A percentile compares a stretch with the other conserved stretches of the same genome.
These are phyloP conservation scores for Typhlichthys eigenmanni DNA, from an alignment of 2,797 vertebrate genomes.

Conservation along the genomic window DNA sequence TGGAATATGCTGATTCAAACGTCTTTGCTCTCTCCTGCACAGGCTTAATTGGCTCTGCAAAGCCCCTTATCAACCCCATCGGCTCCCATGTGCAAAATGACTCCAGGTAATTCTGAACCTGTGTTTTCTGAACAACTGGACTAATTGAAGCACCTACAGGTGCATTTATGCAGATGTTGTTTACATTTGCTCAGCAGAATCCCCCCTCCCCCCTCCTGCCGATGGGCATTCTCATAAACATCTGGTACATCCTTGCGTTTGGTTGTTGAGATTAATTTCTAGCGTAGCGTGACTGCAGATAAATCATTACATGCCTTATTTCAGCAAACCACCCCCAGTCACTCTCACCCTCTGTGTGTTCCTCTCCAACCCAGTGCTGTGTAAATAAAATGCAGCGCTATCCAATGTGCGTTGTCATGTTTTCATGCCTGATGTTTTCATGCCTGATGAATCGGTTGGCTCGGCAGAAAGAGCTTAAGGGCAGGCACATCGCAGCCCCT, in stretches of 20 bases:
- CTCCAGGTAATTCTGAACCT: slow-evolving; percentile 11
- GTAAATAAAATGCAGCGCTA: slow-evolving; percentile 23
- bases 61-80: slow-evolving; percentile 33
- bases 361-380: slow-evolving; percentile 9
- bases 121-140: slow-evolving; percentile 5
- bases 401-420: slow-evolving; percentile 33
- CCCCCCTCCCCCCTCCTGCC: too few relatives aligned
- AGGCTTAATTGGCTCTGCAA: slow-evolving; percentile 40
- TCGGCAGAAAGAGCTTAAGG: slow-evolving; percentile 13
- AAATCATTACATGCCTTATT: slow-evolving; percentile 21
- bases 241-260: slow-evolving; percentile 18
- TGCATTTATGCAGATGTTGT: slow-evolving; percentile 17
- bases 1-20: slow-evolving; percentile 49
- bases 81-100: slow-evolving; percentile 13
- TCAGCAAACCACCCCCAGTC: slow-evolving; percentile 22
- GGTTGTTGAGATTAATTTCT: too few relatives aligned
- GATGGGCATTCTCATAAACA: slow-evolving; percentile 16
- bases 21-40: slow-evolving; percentile 19
- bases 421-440: slow-evolving; percentile 23
- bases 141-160: slow-evolving; percentile 4
- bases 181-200: background rate
- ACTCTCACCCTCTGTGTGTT: slow-evolving; percentile 26
- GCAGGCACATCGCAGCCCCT: background rate
- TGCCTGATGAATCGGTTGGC: slow-evolving; percentile 24
- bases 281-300: background rate